Conservation (phyloP, 2,797 vertebrate species). For the Arctocebus calabarensis region DNA sequence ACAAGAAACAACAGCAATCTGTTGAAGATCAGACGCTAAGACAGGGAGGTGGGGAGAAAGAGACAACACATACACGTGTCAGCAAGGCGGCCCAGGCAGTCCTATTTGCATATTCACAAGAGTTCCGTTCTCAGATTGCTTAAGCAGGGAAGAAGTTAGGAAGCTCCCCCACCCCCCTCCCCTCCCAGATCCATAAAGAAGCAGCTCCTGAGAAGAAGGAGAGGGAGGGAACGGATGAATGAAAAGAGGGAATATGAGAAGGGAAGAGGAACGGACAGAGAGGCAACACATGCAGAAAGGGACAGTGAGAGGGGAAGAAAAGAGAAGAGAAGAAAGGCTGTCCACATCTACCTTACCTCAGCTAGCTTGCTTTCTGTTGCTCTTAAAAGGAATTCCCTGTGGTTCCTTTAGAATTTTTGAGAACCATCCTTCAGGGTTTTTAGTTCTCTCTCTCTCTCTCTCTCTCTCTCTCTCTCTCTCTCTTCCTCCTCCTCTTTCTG, state of each 20-base stretch:
- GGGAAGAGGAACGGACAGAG: conserved; percentile 83
- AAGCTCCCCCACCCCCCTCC: conserved; percentile 90
- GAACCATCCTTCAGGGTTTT: conserved; percentile 92
- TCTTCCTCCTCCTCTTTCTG: conserved; percentile 88
- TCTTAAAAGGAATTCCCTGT: conserved; percentile 86
- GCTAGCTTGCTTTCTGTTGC: conserved; percentile 92
- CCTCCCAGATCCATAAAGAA: conserved; percentile 85
- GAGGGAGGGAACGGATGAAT: conserved; percentile 75
- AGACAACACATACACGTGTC: conserved; percentile 93
- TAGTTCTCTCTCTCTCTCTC: conserved; percentile 83
- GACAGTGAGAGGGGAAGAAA: conserved; percentile 73
- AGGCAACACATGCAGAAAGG: conserved; percentile 88
- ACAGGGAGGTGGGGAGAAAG: conserved; percentile 89
- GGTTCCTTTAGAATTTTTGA: conserved; percentile 88
- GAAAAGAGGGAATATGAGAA: conserved; percentile 71
- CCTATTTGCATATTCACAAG: conserved; percentile 91
- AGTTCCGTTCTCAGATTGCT: conserved; percentile 87
- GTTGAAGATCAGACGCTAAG: conserved; percentile 91
- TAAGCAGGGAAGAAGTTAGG: conserved; percentile 86
- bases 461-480: conserved; percentile 84
- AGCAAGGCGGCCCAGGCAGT: conserved; percentile 85
- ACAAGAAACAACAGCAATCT: conserved; percentile 92
- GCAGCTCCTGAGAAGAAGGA: conserved; percentile 85
- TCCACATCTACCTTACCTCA: conserved; percentile 93
- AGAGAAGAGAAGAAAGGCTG: conserved; percentile 83